Evolutionary conservation across 1,140 invertebrate genomes (phyloP).

Genomic region (Euwallacea fornicatus): DNA sequence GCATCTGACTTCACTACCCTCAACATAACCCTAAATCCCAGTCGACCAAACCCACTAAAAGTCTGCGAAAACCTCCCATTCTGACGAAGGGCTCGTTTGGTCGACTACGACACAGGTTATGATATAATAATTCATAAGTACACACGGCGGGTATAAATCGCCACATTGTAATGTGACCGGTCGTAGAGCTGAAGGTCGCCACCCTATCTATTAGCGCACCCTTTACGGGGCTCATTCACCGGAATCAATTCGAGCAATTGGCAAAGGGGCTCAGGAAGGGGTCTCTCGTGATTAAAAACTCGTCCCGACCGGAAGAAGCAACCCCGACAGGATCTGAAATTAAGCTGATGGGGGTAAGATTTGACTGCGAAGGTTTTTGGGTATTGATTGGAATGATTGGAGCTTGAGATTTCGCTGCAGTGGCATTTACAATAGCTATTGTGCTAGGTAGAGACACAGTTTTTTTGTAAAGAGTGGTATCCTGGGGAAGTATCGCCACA

Average conservation of each 20-base stretch:
- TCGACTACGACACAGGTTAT: constrained; percentile 48
- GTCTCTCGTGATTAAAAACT: constrained; percentile 44
- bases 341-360: no score
- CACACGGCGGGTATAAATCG: constrained; percentile 43
- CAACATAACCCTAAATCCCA: constrained; percentile 25
- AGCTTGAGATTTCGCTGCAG: no score
- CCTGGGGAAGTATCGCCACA: no score
- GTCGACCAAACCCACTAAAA: no score
- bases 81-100: constrained; percentile 16
- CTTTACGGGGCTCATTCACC: constrained; percentile 26
- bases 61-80: constrained; percentile 1
- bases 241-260: constrained; percentile 52
- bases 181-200: constrained; percentile 15
- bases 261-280: constrained; percentile 32
- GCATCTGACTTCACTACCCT: constrained; percentile 52
- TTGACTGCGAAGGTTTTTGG: no score
- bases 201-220: constrained; percentile 46
- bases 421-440: no score
- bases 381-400: no score
- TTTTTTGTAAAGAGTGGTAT: no score
- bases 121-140: constrained; percentile 55
- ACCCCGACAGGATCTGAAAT: no score
- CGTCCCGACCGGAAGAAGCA: background rate
- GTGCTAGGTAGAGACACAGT: no score
- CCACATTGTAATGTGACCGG: constrained; percentile 43